Evolutionary conservation across 1,140 invertebrate genomes (phyloP).

Genomic region (Heliconius nattereri): DNA sequence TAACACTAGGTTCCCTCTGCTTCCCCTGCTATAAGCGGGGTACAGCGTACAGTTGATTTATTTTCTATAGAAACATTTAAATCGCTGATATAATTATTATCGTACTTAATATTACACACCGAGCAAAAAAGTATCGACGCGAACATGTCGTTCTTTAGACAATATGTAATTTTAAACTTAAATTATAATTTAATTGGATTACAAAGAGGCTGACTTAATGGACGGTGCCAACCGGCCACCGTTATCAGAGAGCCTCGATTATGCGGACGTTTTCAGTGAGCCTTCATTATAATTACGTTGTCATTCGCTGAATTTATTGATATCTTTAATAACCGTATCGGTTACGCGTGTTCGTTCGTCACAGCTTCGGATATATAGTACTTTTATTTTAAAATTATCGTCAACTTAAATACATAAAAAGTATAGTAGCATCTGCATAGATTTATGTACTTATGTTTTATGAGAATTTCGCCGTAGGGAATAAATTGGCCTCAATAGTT

Average conservation of each 20-base stretch:
- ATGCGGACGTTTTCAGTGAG: conserved; percentile 57
- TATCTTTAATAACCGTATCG: conserved; percentile 66
- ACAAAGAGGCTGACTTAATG: conserved; percentile 60
- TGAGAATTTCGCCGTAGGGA: conserved; percentile 7
- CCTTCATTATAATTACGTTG: conserved; percentile 67
- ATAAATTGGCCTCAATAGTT: conserved; percentile 13
- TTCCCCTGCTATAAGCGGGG: too few relatives aligned
- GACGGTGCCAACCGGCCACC: conserved; percentile 46
- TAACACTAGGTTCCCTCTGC: too few relatives aligned
- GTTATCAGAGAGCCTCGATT: conserved; percentile 54
- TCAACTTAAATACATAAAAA: conserved; percentile 30
- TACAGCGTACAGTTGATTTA: too few relatives aligned
- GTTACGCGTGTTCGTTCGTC: conserved; percentile 52
- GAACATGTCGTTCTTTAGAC: conserved; percentile 42
- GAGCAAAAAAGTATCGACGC: conserved; percentile 21
- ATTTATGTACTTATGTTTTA: conserved; percentile 3
- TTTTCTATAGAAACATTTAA: too few relatives aligned
- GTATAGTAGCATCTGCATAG: conserved; percentile 17
- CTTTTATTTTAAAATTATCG: conserved; percentile 33
- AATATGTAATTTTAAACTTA: conserved; percentile 51
- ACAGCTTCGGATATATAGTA: conserved; percentile 36
- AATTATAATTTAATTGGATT: conserved; percentile 64
- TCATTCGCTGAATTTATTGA: conserved; percentile 66
- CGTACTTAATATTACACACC: conserved; percentile 18
- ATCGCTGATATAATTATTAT: background rate